A percentile compares a stretch with the other conserved stretches of the same genome.
phyloP scores from a whole-genome alignment of 2,113 vertebrate species.

The Eulemur macaco region DNA sequence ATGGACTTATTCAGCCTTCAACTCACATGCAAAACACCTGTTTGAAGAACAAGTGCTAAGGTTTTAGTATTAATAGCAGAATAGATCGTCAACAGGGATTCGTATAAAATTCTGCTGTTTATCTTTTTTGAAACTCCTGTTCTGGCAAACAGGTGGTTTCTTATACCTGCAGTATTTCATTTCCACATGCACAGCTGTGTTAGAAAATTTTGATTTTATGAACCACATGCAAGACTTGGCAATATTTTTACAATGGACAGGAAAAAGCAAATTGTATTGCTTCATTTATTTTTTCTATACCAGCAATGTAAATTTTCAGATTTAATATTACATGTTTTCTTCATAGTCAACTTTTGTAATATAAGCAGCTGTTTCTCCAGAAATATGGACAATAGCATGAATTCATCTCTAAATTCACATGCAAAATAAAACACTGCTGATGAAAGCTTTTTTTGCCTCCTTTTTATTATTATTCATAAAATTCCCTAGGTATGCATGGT shows the following conservation, averaged over 20 bases:
- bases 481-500: constrained; percentile 74
- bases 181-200: constrained; percentile 70
- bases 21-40: constrained; percentile 47
- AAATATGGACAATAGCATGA: constrained; percentile 70
- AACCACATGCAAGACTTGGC: constrained; percentile 70
- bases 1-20: constrained; percentile 5
- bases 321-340: constrained; percentile 68
- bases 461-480: constrained; percentile 83
- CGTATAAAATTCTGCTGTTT: constrained; percentile 56
- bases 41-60: constrained; percentile 57
- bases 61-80: constrained; percentile 25
- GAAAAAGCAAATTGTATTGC: constrained; percentile 74
- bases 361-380: constrained; percentile 55
- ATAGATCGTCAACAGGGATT: not conserved
- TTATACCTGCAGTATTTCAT: constrained; percentile 72
- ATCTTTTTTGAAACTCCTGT: constrained; percentile 54
- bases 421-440: constrained; percentile 84
- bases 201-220: constrained; percentile 70
- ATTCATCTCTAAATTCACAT: constrained; percentile 80
- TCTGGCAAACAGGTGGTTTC: constrained; percentile 65
- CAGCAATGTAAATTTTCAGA: constrained; percentile 68
- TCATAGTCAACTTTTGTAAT: constrained; percentile 67
- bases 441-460: constrained; percentile 82
- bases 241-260: constrained; percentile 73
- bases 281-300: constrained; percentile 70